phyloP scores from a whole-genome alignment of 1,140 invertebrate genomes.

The Adoxophyes honmai region DNA sequence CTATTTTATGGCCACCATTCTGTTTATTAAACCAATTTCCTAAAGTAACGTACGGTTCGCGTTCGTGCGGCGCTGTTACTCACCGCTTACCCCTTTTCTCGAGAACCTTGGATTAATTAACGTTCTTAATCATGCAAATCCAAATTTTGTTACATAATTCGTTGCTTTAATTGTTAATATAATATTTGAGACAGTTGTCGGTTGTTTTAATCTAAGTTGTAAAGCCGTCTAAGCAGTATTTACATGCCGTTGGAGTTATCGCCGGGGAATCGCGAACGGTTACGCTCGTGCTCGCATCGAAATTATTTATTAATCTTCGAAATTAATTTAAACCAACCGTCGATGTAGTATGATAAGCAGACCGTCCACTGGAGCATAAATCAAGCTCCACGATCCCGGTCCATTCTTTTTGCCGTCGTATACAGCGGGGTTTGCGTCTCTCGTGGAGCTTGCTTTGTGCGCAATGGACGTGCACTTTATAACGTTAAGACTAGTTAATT shows the following conservation, averaged over 20 bases:
- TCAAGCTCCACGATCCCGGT: not conserved
- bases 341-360: not conserved
- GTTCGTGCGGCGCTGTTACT: too few species aligned
- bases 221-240: not conserved
- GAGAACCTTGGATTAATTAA: conserved; percentile 1
- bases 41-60: too few species aligned
- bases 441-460: not conserved
- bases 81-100: not conserved
- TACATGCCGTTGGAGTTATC: not conserved
- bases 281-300: not conserved
- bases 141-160: conserved; percentile 6
- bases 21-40: too few species aligned
- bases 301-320: not conserved
- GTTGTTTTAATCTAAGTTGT: not conserved
- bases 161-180: not conserved
- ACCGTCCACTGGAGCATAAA: not conserved
- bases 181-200: not conserved
- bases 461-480: not conserved
- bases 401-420: too few species aligned
- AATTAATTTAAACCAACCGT: not conserved
- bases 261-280: not conserved
- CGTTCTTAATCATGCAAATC: conserved; percentile 8
- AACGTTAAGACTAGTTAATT: conserved; percentile 1
- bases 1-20: too few species aligned
- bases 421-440: too few species aligned